These are phyloP conservation scores for Dastarcus helophoroides DNA, from an alignment of 2,888 invertebrate genomes.

Conservation along the genomic window DNA sequence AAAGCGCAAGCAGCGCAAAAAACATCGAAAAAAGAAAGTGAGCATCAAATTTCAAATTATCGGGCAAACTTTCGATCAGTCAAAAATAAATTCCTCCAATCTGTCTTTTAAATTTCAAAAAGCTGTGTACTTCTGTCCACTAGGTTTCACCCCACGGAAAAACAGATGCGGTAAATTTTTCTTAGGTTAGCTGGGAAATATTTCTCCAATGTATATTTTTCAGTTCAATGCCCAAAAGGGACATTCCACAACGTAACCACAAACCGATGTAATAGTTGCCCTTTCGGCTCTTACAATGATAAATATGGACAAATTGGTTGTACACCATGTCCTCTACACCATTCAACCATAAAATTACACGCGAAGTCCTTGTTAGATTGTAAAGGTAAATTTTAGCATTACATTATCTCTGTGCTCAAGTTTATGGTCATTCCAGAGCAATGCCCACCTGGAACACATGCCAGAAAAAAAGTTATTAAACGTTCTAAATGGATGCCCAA, in stretches of 20 bases:
- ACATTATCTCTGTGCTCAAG: no score
- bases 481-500: conserved; percentile 22
- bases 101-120: conserved; percentile 6
- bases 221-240: conserved; percentile 52
- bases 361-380: conserved; percentile 41
- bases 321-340: conserved; percentile 43
- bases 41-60: conserved; percentile 27
- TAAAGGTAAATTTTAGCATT: conserved; percentile 41
- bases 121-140: conserved; percentile 35
- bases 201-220: conserved; percentile 11
- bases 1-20: conserved; percentile 17
- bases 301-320: conserved; percentile 44
- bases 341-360: conserved; percentile 44
- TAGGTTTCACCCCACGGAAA: conserved; percentile 43
- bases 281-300: conserved; percentile 48
- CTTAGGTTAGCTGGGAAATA: background rate
- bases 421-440: conserved; percentile 39
- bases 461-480: conserved; percentile 29
- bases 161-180: conserved; percentile 43
- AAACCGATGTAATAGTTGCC: conserved; percentile 47
- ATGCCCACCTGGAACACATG: conserved; percentile 45
- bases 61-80: conserved; percentile 19
- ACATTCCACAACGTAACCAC: conserved; percentile 46
- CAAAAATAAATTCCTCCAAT: conserved; percentile 9
- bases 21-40: conserved; percentile 17